phyloP scores from a whole-genome alignment of 2,888 invertebrate species.

The Empis stercorea region DNA sequence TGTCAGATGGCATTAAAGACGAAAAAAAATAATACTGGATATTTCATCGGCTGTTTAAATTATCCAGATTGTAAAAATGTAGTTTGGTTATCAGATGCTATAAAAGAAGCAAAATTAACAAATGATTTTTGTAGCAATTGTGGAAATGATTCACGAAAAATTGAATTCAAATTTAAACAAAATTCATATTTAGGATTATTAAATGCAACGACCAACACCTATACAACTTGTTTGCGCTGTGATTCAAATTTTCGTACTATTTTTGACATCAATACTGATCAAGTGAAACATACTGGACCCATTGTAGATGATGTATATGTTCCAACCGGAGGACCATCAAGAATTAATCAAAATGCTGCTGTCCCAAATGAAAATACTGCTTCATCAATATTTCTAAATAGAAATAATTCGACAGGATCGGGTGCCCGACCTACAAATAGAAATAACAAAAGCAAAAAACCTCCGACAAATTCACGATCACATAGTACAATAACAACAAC shows the following conservation, averaged over 20 bases:
- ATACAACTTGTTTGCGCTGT: conserved; percentile 31
- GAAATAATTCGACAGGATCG: background rate
- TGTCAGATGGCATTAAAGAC: conserved; percentile 53
- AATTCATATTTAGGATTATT: conserved; percentile 24
- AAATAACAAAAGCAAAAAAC: background rate
- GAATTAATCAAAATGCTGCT: background rate
- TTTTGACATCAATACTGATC: conserved; percentile 30
- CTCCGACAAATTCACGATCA: background rate
- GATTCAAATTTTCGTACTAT: conserved; percentile 27
- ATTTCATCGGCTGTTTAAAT: conserved; percentile 60
- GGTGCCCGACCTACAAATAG: background rate
- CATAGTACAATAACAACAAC: conserved; percentile 5
- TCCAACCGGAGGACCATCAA: background rate
- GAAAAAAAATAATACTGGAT: conserved; percentile 53
- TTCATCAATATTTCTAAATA: background rate
- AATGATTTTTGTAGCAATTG: conserved; percentile 48
- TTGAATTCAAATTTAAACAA: conserved; percentile 15
- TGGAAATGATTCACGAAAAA: conserved; percentile 18
- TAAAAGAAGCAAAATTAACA: conserved; percentile 50
- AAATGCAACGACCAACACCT: conserved; percentile 25
- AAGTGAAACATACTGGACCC: conserved; percentile 26
- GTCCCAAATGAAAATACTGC: background rate
- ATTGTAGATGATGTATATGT: conserved; percentile 21
- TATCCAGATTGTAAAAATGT: conserved; percentile 71
- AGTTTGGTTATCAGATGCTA: conserved; percentile 66